These are phyloP conservation scores for Chloropsis cyanopogon DNA, from an alignment of 2,113 vertebrate genomes.

Conservation along the genomic window DNA sequence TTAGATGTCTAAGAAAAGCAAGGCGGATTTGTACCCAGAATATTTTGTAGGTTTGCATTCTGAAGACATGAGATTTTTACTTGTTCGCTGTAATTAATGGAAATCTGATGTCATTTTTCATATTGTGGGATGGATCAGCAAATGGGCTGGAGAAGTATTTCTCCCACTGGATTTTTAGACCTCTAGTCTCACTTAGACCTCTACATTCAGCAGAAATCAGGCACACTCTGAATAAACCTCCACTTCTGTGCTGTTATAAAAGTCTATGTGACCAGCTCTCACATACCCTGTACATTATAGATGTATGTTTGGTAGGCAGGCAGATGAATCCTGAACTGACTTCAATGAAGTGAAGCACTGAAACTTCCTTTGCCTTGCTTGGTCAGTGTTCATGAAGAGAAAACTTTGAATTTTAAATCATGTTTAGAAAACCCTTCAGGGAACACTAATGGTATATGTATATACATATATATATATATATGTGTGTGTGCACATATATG, in stretches of 20 bases:
- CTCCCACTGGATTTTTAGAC: background rate
- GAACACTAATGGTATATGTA: accelerated
- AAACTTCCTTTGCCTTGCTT: background rate
- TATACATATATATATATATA: background rate
- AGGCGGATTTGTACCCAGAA: background rate
- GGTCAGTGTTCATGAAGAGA: background rate
- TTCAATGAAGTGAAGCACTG: background rate
- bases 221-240: background rate
- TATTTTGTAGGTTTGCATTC: background rate
- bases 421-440: background rate
- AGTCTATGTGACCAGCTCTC: background rate
- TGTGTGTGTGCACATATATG: accelerated
- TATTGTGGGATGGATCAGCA: background rate
- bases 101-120: background rate
- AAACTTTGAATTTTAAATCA: background rate
- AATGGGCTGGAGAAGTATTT: background rate
- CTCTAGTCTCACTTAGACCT: background rate
- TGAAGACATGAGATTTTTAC: background rate
- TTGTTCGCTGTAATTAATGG: background rate
- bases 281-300: background rate
- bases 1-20: background rate
- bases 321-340: background rate
- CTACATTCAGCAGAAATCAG: background rate
- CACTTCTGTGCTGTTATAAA: background rate
- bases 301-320: background rate